Base-by-base conservation (phyloP, 2,888 invertebrate genomes). In the Bedellia somnulentella region DNA sequence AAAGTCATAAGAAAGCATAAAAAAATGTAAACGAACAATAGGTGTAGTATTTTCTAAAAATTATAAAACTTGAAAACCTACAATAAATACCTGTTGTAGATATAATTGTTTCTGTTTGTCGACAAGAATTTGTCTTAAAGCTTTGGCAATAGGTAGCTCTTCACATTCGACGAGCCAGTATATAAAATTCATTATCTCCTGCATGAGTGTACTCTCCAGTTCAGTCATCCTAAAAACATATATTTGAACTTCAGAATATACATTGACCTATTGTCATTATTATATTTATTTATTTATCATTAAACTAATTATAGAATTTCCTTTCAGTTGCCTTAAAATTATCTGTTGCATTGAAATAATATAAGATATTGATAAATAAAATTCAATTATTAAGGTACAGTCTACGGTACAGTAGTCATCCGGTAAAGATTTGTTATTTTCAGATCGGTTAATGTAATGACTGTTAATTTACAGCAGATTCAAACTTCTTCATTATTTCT, bases 161-260 rank as follows among this genome's bases (percentile, higher is more conserved):
- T 96, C 96, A 30, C 89, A 87, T 44, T 89, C 88, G 29, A 98
- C 88, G 36, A 99, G 78, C 62, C 93, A 89, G 58, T 93, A 94
- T 27, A 95, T 94, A 55, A 97, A 94, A 49, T 93, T 89, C 83
- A 93, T 92, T 38, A 98, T 78, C 37, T 86, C 83, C 53, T 87
- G 83, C 46, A 94, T 81, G 33, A 95, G 73, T 28, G 82, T 78
- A 36, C 86, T 85, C 46, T 90, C 88, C 47, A 96, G 76, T 68
- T 97, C 97, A 9, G 87, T 85, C 49, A 87, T 83, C 26, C 93
- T 94, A 41, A 18, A 18, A 18, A 18, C 9, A 18, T 6, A 18
- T 6, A 18, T 6, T 18, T 6, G 9, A 18, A 18, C 6, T 15
- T 27, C 9, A 35, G 10, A 30, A 30, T 25, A 15, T 24, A 21